These are phyloP conservation scores for Potamarius usumacintae DNA, from an alignment of 2,113 vertebrate genomes.

Conservation along the genomic window DNA sequence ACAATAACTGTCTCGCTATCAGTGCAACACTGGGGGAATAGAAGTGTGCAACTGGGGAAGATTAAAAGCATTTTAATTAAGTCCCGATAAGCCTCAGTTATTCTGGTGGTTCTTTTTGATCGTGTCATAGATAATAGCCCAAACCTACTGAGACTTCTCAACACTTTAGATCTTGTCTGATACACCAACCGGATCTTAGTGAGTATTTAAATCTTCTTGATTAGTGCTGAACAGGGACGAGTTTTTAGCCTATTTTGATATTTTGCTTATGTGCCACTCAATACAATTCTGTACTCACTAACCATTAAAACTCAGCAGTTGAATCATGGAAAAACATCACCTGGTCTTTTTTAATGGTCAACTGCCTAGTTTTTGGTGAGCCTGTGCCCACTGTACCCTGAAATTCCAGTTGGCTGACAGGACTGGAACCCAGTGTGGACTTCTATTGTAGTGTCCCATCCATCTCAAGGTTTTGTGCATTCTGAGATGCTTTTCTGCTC, in stretches of 20 bases:
- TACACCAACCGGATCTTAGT: background rate
- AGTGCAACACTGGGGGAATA: slow-evolving; percentile 1
- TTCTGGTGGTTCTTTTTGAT: slow-evolving; percentile 30
- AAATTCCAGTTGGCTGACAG: background rate
- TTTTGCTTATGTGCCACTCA: background rate
- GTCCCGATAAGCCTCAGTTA: slow-evolving; percentile 34
- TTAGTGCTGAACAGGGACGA: background rate
- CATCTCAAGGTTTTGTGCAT: background rate
- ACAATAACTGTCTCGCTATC: background rate
- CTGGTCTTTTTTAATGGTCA: background rate
- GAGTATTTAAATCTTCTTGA: background rate
- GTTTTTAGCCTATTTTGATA: background rate
- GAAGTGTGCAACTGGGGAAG: slow-evolving; percentile 26
- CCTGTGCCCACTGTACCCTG: background rate
- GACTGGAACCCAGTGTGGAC: background rate
- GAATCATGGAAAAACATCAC: background rate
- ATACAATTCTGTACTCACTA: background rate
- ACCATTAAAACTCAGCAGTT: background rate
- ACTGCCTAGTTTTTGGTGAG: background rate
- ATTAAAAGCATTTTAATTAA: slow-evolving; percentile 47
- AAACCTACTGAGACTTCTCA: slow-evolving; percentile 25
- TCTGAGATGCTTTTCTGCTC: background rate
- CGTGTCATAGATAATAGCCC: slow-evolving; percentile 30
- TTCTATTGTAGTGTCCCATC: background rate
- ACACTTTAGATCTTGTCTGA: slow-evolving; percentile 28